A percentile compares a stretch with the other conserved stretches of the same genome.
These are phyloP conservation scores for Rallus limicola DNA, from an alignment of 2,113 vertebrate species.

Conservation along the genomic window DNA sequence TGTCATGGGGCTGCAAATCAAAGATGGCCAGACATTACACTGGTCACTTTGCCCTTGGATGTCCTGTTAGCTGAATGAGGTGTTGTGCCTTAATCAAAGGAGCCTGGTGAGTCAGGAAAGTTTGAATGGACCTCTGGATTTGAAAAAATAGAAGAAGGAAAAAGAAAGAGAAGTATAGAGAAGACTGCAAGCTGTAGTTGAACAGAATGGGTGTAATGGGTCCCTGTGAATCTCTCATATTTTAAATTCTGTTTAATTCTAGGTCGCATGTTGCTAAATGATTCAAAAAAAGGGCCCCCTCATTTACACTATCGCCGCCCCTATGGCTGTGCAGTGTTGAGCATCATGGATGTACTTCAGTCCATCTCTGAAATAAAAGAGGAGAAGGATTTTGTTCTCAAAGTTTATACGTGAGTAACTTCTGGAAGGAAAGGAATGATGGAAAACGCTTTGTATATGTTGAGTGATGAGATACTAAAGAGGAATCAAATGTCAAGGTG, in stretches of 20 bases:
- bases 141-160: background rate
- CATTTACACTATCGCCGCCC: constrained; percentile 91
- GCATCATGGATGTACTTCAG: constrained; percentile 91
- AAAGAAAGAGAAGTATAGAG: background rate
- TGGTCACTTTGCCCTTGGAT: background rate
- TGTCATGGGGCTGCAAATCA: constrained; percentile 15
- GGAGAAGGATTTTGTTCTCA: constrained; percentile 97
- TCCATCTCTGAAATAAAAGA: constrained; percentile 93
- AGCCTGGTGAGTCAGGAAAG: background rate
- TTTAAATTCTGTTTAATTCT: background rate
- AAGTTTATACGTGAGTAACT: constrained; percentile 94
- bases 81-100: background rate
- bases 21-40: background rate
- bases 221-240: background rate
- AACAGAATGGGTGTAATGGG: background rate
- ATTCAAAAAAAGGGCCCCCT: constrained; percentile 93
- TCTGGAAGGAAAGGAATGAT: background rate
- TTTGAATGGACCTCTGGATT: background rate
- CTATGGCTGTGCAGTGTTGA: constrained; percentile 92
- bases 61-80: background rate
- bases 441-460: background rate
- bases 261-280: constrained; percentile 95
- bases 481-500: background rate
- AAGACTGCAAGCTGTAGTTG: background rate
- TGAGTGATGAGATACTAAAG: background rate